These are phyloP conservation scores for Cherax quadricarinatus DNA, from an alignment of 1,140 invertebrate genomes.

Conservation along the genomic window DNA sequence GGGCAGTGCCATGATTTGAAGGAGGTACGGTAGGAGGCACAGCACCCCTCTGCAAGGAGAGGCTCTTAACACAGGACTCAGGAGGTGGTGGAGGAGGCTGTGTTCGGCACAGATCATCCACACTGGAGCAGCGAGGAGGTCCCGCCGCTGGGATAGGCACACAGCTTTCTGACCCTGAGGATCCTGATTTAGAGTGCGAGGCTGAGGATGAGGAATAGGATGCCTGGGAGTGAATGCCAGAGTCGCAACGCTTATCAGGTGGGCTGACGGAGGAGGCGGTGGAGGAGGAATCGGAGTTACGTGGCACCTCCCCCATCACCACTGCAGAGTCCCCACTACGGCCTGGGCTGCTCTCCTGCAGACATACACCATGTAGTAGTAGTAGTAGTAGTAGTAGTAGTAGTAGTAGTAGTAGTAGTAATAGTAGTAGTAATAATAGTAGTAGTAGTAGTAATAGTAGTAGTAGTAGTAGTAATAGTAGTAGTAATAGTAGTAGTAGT, in stretches of 20 bases:
- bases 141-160: slow-evolving; percentile 46
- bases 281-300: slow-evolving; percentile 69
- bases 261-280: slow-evolving; percentile 72
- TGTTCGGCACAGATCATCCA: slow-evolving; percentile 69
- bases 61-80: slow-evolving; percentile 63
- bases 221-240: slow-evolving; percentile 72
- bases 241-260: slow-evolving; percentile 73
- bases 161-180: slow-evolving; percentile 72
- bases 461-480: background rate
- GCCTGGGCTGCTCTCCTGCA: slow-evolving; percentile 60
- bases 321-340: slow-evolving; percentile 42
- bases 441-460: background rate
- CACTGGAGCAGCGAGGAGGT: slow-evolving; percentile 67
- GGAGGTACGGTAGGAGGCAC: slow-evolving; percentile 52
- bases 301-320: slow-evolving; percentile 41
- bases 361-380: background rate
- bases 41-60: slow-evolving; percentile 66
- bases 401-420: background rate
- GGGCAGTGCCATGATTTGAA: slow-evolving; percentile 2
- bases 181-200: slow-evolving; percentile 73
- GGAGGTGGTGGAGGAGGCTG: slow-evolving; percentile 62
- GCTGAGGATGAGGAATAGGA: slow-evolving; percentile 71
- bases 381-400: background rate
- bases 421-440: background rate
- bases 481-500: too few relatives aligned